Percentiles rank a stretch among this genome's conserved stretches.
These are phyloP conservation scores for Mythimna pallens DNA, from an alignment of 2,888 invertebrate species.

Conservation along the genomic window DNA sequence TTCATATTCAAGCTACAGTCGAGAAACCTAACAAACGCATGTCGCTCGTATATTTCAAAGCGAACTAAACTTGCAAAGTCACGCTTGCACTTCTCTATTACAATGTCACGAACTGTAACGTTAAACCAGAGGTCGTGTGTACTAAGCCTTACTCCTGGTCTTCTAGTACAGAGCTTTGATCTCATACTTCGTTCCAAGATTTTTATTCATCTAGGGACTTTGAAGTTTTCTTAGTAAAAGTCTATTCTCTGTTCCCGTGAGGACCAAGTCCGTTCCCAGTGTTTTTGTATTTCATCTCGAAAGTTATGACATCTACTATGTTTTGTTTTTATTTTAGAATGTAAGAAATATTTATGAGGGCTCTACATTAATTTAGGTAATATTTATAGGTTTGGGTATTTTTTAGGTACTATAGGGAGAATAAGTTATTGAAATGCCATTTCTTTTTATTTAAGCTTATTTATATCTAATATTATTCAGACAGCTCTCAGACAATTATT, in stretches of 20 bases:
- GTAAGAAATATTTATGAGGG: not conserved
- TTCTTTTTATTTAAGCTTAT: not conserved
- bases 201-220: constrained; percentile 47
- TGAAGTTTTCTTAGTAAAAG: constrained; percentile 46
- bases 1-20: not conserved
- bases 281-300: constrained; percentile 21
- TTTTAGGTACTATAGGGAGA: not conserved
- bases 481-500: not conserved
- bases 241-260: constrained; percentile 42
- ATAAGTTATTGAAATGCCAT: not conserved
- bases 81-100: constrained; percentile 27
- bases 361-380: not conserved
- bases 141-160: constrained; percentile 37
- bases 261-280: constrained; percentile 12
- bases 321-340: not conserved
- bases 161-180: constrained; percentile 37
- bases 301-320: constrained; percentile 19
- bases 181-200: constrained; percentile 39
- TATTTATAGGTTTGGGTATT: not conserved
- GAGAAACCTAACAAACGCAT: constrained; percentile 23
- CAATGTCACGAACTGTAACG: constrained; percentile 48
- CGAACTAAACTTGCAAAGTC: constrained; percentile 29
- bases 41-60: constrained; percentile 44
- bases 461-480: not conserved
- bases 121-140: constrained; percentile 40